A percentile compares a stretch with the other conserved stretches of the same genome.
phyloP scores from a whole-genome alignment of 2,113 vertebrate species.

The Ptyas mucosa region DNA sequence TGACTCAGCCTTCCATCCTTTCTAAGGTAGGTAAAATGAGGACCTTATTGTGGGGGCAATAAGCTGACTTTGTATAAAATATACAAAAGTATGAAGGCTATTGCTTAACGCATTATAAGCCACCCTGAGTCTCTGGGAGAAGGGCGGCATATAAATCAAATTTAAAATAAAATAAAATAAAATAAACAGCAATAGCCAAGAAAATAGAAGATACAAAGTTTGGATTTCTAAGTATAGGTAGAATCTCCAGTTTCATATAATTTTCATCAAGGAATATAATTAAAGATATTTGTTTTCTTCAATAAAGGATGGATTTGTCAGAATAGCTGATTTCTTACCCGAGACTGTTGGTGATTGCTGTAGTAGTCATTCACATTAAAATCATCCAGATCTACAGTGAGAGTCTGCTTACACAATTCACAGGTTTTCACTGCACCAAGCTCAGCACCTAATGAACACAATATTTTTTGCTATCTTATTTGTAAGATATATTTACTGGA shows the following conservation, averaged over 20 bases:
- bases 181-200: neutral
- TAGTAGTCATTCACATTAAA: conserved; percentile 52
- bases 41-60: too few relatives aligned
- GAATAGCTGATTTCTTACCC: conserved; percentile 45
- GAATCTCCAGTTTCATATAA: neutral
- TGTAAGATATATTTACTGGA: neutral
- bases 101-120: too few relatives aligned
- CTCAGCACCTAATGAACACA: conserved; percentile 55
- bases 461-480: conserved; percentile 1
- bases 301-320: neutral
- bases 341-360: conserved; percentile 53
- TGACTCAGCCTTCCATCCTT: too few relatives aligned
- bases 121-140: too few relatives aligned
- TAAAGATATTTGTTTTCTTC: conserved; percentile 23
- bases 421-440: conserved; percentile 55
- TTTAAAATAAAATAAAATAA: too few relatives aligned
- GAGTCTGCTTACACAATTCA: conserved; percentile 64
- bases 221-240: neutral
- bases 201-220: neutral
- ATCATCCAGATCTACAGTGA: conserved; percentile 45
- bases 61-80: too few relatives aligned
- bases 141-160: too few relatives aligned
- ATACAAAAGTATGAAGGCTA: too few relatives aligned
- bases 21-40: too few relatives aligned
- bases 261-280: neutral